Conservation (phyloP, 2,888 invertebrate species). For the Acrobeloides nanus region DNA sequence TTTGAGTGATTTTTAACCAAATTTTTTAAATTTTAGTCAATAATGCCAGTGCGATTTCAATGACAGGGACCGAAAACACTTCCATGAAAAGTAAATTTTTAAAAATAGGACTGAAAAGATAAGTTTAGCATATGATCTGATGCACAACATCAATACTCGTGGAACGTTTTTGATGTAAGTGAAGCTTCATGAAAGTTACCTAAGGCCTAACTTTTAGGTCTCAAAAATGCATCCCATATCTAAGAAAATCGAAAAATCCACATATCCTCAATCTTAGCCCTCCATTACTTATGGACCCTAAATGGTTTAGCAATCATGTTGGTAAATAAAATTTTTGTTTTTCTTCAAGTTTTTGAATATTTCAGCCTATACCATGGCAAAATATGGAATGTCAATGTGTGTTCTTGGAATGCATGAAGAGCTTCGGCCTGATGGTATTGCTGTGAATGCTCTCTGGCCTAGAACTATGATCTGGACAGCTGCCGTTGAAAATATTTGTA, state of each 20-base stretch:
- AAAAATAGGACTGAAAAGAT: too few relatives aligned
- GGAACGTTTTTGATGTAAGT: slow-evolving; percentile 86
- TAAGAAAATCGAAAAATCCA: slow-evolving; percentile 74
- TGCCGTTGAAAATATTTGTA: slow-evolving; percentile 62
- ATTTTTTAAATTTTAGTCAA: slow-evolving; percentile 64
- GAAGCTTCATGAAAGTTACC: neutral
- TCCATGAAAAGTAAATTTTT: slow-evolving; percentile 94
- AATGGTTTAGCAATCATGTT: slow-evolving; percentile 65
- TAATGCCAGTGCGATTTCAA: slow-evolving; percentile 84
- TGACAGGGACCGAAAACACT: slow-evolving; percentile 63
- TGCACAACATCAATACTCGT: slow-evolving; percentile 85
- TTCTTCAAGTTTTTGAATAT: neutral
- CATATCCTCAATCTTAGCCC: slow-evolving; percentile 95
- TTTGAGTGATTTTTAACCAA: neutral
- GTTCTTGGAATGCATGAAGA: slow-evolving; percentile 82
- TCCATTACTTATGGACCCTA: slow-evolving; percentile 76
- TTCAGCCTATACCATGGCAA: slow-evolving; percentile 88
- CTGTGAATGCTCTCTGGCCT: slow-evolving; percentile 94
- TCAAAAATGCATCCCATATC: slow-evolving; percentile 76
- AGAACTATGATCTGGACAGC: slow-evolving; percentile 68
- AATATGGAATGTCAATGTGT: slow-evolving; percentile 85
- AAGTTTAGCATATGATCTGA: slow-evolving; percentile 86
- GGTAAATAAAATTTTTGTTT: slow-evolving; percentile 53
- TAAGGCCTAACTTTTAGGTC: slow-evolving; percentile 58
- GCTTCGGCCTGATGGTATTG: slow-evolving; percentile 72